A percentile compares a stretch with the other conserved stretches of the same genome.
Evolutionary conservation across 2,888 invertebrate genomes (phyloP).

Genomic region (Cheilosia grossa): DNA sequence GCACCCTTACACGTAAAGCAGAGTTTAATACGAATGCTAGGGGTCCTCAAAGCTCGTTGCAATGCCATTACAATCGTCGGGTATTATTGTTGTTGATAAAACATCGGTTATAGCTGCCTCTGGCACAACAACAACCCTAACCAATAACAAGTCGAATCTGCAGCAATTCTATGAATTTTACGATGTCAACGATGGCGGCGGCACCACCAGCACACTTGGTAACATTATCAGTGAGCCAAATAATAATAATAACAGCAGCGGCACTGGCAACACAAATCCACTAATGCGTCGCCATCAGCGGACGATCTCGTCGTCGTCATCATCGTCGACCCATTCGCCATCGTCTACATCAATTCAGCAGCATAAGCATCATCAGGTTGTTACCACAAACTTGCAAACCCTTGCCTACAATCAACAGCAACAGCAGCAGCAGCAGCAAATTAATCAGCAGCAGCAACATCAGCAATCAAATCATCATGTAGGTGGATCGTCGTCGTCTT

Average conservation of each 20-base stretch:
- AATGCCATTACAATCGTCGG: constrained; percentile 80
- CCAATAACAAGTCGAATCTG: constrained; percentile 68
- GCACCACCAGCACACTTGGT: constrained; percentile 45
- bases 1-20: constrained; percentile 10
- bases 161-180: constrained; percentile 77
- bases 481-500: constrained; percentile 30
- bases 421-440: constrained; percentile 71
- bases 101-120: constrained; percentile 75
- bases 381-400: constrained; percentile 60
- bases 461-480: constrained; percentile 55
- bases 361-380: constrained; percentile 76
- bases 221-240: constrained; percentile 70
- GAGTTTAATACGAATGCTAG: constrained; percentile 48
- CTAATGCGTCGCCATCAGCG: constrained; percentile 76
- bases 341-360: constrained; percentile 74
- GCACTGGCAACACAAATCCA: constrained; percentile 66
- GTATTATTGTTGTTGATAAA: constrained; percentile 81
- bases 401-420: constrained; percentile 75
- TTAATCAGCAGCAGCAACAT: constrained; percentile 76
- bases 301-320: constrained; percentile 74
- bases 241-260: constrained; percentile 56
- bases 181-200: constrained; percentile 76
- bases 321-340: constrained; percentile 72
- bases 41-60: constrained; percentile 55
- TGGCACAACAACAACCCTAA: constrained; percentile 73